A percentile compares a stretch with the other conserved stretches of the same genome.
These are phyloP conservation scores for Elaeidobius kamerunicus DNA, from an alignment of 2,888 invertebrate species.

Conservation along the genomic window DNA sequence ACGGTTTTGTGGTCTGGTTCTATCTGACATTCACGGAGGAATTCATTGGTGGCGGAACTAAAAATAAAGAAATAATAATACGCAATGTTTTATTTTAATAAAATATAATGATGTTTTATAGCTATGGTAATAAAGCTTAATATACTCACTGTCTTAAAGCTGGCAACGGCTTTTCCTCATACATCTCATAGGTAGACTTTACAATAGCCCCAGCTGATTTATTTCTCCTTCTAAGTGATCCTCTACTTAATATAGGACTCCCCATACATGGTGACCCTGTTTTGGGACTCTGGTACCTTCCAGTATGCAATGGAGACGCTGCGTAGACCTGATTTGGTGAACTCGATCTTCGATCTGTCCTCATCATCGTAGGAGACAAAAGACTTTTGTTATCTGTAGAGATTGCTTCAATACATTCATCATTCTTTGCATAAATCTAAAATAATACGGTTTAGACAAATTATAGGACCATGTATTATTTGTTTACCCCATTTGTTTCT, in stretches of 20 bases:
- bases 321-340: slow-evolving; percentile 51
- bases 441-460: not conserved
- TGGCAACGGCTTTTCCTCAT: slow-evolving; percentile 82
- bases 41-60: slow-evolving; percentile 82
- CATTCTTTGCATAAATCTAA: slow-evolving; percentile 57
- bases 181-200: slow-evolving; percentile 75
- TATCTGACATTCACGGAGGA: slow-evolving; percentile 68
- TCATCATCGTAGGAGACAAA: slow-evolving; percentile 45
- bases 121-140: not conserved
- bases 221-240: slow-evolving; percentile 59
- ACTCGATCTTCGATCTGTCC: slow-evolving; percentile 48
- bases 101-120: not conserved
- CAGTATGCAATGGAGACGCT: slow-evolving; percentile 51
- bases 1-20: slow-evolving; percentile 55
- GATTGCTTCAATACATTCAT: slow-evolving; percentile 54
- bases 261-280: slow-evolving; percentile 47
- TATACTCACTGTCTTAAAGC: slow-evolving; percentile 79
- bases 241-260: slow-evolving; percentile 55
- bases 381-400: slow-evolving; percentile 48
- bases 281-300: slow-evolving; percentile 52
- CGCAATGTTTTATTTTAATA: too few relatives aligned
- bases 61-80: too few relatives aligned
- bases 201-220: slow-evolving; percentile 62
- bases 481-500: slow-evolving; percentile 69
- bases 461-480: not conserved